A percentile compares a stretch with the other conserved stretches of the same genome.
Evolutionary conservation across 2,113 vertebrate species (phyloP).

Genomic region (Acinonyx jubatus): DNA sequence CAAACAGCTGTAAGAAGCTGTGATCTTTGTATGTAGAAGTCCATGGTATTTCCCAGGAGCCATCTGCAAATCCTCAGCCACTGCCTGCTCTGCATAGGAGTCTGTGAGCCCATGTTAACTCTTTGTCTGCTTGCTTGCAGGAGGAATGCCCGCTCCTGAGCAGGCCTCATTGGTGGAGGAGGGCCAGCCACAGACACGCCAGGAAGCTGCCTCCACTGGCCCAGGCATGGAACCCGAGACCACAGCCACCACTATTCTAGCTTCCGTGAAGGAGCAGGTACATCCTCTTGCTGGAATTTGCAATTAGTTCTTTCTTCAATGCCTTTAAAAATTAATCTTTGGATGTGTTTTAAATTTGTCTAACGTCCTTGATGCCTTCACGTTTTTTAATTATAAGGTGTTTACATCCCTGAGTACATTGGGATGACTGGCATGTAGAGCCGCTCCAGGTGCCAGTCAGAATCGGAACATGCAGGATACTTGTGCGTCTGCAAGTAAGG

Average conservation of each 20-base stretch:
- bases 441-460: slow-evolving; percentile 63
- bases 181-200: slow-evolving; percentile 88
- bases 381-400: slow-evolving; percentile 74
- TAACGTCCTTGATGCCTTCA: slow-evolving; percentile 79
- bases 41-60: not conserved
- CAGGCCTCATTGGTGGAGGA: slow-evolving; percentile 93
- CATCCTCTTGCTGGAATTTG: slow-evolving; percentile 36
- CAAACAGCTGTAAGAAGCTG: not conserved
- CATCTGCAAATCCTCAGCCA: not conserved
- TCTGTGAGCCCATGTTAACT: slow-evolving; percentile 63
- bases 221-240: slow-evolving; percentile 92
- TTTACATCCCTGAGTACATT: slow-evolving; percentile 64
- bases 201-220: slow-evolving; percentile 85
- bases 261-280: slow-evolving; percentile 99
- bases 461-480: slow-evolving; percentile 73
- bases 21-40: not conserved
- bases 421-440: slow-evolving; percentile 79
- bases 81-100: not conserved
- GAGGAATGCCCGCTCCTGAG: slow-evolving; percentile 96
- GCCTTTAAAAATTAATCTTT: slow-evolving; percentile 75
- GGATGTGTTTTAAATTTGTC: slow-evolving; percentile 67
- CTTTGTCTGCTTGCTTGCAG: slow-evolving; percentile 82
- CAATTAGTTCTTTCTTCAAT: slow-evolving; percentile 68
- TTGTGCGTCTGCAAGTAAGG: slow-evolving; percentile 76
- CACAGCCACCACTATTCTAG: slow-evolving; percentile 96